Conservation (phyloP, 2,888 invertebrate species). For the Drosophila colorata region DNA sequence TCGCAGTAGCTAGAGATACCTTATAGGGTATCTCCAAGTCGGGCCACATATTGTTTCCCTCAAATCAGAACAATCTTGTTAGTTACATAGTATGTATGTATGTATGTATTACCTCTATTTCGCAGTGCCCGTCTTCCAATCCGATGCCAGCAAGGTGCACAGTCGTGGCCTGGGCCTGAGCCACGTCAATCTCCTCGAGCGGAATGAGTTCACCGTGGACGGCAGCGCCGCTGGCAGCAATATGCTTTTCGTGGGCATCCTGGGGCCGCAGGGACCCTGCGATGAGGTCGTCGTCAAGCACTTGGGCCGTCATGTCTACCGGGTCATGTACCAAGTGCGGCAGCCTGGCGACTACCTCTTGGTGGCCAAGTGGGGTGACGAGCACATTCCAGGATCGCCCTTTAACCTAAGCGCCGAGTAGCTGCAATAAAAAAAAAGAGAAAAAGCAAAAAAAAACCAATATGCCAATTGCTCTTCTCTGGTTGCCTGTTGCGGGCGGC, state of each 20-base stretch:
- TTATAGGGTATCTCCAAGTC: too few species aligned
- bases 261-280: constrained; percentile 98
- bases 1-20: too few species aligned
- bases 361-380: constrained; percentile 98
- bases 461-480: constrained; percentile 21
- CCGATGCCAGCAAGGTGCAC: constrained; percentile 81
- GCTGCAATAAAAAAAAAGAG: not conserved
- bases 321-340: constrained; percentile 94
- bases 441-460: not conserved
- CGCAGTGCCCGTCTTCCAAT: constrained; percentile 75
- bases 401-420: constrained; percentile 83
- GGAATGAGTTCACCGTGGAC: constrained; percentile 84
- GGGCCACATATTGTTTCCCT: too few species aligned
- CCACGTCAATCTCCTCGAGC: constrained; percentile 77
- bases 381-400: constrained; percentile 98
- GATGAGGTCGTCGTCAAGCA: constrained; percentile 98
- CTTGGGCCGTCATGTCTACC: constrained; percentile 94
- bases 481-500: constrained; percentile 27
- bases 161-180: constrained; percentile 80
- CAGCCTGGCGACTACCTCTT: constrained; percentile 97
- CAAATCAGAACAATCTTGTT: too few species aligned
- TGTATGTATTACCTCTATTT: not conserved
- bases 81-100: not conserved
- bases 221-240: constrained; percentile 90
- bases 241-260: constrained; percentile 96